Evolutionary conservation across 2,888 invertebrate species (phyloP).

Genomic region (Metacarcinus magister): DNA sequence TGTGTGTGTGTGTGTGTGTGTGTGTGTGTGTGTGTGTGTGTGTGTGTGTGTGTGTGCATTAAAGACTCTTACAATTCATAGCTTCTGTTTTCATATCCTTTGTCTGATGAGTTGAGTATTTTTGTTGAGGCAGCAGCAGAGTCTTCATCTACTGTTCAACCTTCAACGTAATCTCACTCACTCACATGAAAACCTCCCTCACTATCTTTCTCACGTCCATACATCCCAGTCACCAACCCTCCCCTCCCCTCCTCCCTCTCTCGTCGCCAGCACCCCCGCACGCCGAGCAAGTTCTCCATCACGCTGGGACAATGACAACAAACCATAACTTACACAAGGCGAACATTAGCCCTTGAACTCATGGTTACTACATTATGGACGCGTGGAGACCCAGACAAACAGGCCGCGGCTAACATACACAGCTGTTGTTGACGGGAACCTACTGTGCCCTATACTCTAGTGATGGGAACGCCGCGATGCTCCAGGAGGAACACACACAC

Average conservation of each 20-base stretch:
- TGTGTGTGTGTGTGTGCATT: too few relatives aligned
- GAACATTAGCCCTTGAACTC: slow-evolving; percentile 46
- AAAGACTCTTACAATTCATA: background rate
- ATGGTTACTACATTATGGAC: slow-evolving; percentile 49
- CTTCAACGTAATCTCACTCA: background rate
- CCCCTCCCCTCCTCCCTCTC: background rate
- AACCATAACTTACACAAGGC: slow-evolving; percentile 51
- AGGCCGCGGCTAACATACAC: slow-evolving; percentile 46
- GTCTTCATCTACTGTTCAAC: background rate
- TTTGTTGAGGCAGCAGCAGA: background rate
- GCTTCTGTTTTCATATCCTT: background rate
- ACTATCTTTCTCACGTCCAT: background rate
- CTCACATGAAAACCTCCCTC: background rate
- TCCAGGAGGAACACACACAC: background rate
- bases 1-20: slow-evolving; percentile 21
- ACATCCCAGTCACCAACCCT: too few relatives aligned
- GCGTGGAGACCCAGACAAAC: slow-evolving; percentile 42
- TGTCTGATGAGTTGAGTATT: background rate
- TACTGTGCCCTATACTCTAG: background rate
- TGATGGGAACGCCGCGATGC: background rate
- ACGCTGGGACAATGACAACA: slow-evolving; percentile 35
- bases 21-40: too few relatives aligned
- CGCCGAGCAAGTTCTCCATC: slow-evolving; percentile 16
- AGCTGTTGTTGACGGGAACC: slow-evolving; percentile 31
- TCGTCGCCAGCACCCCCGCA: background rate